A percentile compares a stretch with the other conserved stretches of the same genome.
Evolutionary conservation across 2,113 vertebrate species (phyloP).

Genomic region (Larimichthys crocea): DNA sequence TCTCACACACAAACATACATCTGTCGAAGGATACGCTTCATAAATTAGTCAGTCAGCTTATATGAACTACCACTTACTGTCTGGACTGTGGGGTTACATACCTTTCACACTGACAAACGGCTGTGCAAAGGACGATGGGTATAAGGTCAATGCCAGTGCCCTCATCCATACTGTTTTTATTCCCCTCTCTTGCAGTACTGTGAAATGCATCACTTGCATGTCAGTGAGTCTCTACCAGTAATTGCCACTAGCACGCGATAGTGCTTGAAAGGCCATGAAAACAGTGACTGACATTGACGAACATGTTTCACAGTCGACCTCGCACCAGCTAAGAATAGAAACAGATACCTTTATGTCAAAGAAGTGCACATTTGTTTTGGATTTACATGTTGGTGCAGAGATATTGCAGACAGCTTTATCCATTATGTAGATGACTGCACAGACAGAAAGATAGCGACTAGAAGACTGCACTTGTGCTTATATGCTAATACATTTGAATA

Average conservation of each 20-base stretch:
- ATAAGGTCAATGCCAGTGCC: slow-evolving; percentile 26
- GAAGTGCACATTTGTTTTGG: slow-evolving; percentile 57
- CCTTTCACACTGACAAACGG: slow-evolving; percentile 19
- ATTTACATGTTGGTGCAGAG: slow-evolving; percentile 56
- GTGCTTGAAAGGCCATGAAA: slow-evolving; percentile 34
- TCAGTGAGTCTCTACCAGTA: slow-evolving; percentile 34
- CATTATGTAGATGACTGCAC: slow-evolving; percentile 29
- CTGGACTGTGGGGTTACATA: slow-evolving; percentile 20
- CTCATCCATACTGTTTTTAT: slow-evolving; percentile 28
- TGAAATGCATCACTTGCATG: slow-evolving; percentile 47
- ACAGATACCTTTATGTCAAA: slow-evolving; percentile 12
- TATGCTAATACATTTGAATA: neutral
- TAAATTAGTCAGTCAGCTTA: slow-evolving; percentile 43
- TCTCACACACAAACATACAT: neutral
- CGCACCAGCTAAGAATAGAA: neutral
- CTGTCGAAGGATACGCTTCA: slow-evolving; percentile 1
- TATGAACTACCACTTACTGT: slow-evolving; percentile 26
- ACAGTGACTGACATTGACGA: slow-evolving; percentile 20
- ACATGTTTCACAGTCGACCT: slow-evolving; percentile 13
- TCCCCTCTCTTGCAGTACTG: slow-evolving; percentile 5
- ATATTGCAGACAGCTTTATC: neutral
- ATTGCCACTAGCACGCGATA: slow-evolving; percentile 28
- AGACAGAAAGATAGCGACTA: neutral
- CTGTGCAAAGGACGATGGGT: slow-evolving; percentile 2
- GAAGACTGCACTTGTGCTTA: slow-evolving; percentile 6